Evolutionary conservation across 2,888 invertebrate genomes (phyloP), one percentile per base, ranked within the genome.

Genomic region (Amphiduros pacificus): DNA sequence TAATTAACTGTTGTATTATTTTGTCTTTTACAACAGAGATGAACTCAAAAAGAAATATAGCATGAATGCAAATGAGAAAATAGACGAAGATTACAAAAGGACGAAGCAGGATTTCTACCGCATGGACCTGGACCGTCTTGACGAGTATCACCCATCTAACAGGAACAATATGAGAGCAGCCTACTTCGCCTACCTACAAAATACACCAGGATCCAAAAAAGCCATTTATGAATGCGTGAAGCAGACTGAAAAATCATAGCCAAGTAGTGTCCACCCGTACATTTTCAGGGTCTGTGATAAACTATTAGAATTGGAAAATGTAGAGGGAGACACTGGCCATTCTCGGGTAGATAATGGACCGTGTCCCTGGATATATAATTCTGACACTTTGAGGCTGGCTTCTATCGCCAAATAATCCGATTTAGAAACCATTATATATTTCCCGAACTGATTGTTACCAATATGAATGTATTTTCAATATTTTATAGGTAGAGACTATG

Each of bases 101-200:
- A 82, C 80, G 6, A 74, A 73, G 60, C 69, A 78, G 40, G 81
- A 82, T 60, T 79, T 80, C 67, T 78, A 75, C 68, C 61, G 81
- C 50, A 79, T 81, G 78, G 78, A 78, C 49, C 66, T 82, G 53
- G 77, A 81, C 63, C 71, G 71, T 56, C 48, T 82, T 54, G 73
- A 77, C 20, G 75, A 78, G 52, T 71, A 78, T 20, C 77, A 78
- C 61, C 74, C 74, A 0, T 48, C 67, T 1, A 78, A 71, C 60
- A 61, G 78, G 5, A 68, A 68, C 17, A 74, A 78, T 67, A 78
- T 81, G 77, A 57, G 71, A 32, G 69, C 71, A 6, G 73, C 79
- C 3, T 82, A 81, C 66, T 76, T 75, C 66, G 81, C 82, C 17
- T 82, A 82, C 66, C 73, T 82, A 9, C 79, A 80, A 63, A 82